A percentile compares a stretch with the other conserved stretches of the same genome.
phyloP scores from a whole-genome alignment of 1,140 invertebrate species.

The Apis florea region DNA sequence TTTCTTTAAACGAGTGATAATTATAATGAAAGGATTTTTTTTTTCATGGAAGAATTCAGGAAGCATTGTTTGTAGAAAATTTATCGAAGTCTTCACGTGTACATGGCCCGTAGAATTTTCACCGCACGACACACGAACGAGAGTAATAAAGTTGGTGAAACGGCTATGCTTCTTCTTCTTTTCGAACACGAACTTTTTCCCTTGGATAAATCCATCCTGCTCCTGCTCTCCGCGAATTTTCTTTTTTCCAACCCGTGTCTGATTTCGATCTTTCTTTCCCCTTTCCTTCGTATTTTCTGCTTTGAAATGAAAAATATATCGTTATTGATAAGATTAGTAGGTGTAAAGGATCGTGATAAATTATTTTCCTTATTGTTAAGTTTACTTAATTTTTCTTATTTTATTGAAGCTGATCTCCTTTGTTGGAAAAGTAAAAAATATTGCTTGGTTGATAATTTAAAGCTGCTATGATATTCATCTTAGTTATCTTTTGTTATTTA shows the following conservation, averaged over 20 bases:
- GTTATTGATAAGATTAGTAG: no score
- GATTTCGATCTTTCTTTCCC: neutral
- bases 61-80: neutral
- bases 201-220: neutral
- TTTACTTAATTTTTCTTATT: no score
- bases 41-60: neutral
- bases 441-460: no score
- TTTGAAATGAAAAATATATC: neutral
- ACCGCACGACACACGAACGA: neutral
- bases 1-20: neutral
- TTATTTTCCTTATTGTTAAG: no score
- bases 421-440: no score
- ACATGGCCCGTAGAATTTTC: neutral
- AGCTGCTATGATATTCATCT: no score
- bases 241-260: no score
- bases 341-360: no score
- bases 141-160: conserved; percentile 35
- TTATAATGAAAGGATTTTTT: neutral
- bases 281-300: neutral
- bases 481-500: no score
- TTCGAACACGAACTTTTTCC: neutral
- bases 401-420: no score
- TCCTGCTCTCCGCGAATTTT: neutral
- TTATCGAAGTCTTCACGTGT: neutral
- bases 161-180: neutral